Conservation (phyloP, 2,113 vertebrate genomes). For the Hydrolagus affinis region DNA sequence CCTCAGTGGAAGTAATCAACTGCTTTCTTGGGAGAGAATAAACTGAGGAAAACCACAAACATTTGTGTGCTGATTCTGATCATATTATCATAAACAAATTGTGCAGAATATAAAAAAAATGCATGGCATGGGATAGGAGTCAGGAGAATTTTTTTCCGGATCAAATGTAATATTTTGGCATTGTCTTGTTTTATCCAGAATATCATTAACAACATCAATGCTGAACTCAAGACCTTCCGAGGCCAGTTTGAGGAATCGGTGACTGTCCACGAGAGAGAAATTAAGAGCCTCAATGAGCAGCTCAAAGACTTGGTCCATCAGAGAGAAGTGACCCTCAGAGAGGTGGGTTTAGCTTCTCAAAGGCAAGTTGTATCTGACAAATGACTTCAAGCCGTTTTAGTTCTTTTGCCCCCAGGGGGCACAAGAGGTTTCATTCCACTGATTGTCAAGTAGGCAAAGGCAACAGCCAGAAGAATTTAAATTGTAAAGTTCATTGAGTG, state of each 20-base stretch:
- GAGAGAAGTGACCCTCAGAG: constrained; percentile 20
- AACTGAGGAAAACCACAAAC: too few relatives aligned
- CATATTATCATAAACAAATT: background rate
- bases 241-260: constrained; percentile 56
- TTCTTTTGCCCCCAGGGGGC: background rate
- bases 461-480: too few relatives aligned
- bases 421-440: too few relatives aligned
- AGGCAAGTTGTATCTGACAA: background rate
- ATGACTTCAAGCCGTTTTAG: background rate
- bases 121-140: background rate
- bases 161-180: background rate
- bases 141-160: background rate
- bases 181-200: constrained; percentile 43
- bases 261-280: constrained; percentile 45
- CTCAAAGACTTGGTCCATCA: constrained; percentile 49
- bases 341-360: constrained; percentile 33
- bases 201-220: constrained; percentile 34
- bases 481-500: too few relatives aligned
- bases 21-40: too few relatives aligned
- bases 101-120: background rate
- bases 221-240: constrained; percentile 50
- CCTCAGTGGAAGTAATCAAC: too few relatives aligned
- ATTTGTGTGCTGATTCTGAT: too few relatives aligned
- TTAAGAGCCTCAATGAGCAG: constrained; percentile 46
- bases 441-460: too few relatives aligned